Evolutionary conservation across 2,888 invertebrate species (phyloP), one percentile per base, ranked within the genome.

Genomic region (Lysandra coridon): DNA sequence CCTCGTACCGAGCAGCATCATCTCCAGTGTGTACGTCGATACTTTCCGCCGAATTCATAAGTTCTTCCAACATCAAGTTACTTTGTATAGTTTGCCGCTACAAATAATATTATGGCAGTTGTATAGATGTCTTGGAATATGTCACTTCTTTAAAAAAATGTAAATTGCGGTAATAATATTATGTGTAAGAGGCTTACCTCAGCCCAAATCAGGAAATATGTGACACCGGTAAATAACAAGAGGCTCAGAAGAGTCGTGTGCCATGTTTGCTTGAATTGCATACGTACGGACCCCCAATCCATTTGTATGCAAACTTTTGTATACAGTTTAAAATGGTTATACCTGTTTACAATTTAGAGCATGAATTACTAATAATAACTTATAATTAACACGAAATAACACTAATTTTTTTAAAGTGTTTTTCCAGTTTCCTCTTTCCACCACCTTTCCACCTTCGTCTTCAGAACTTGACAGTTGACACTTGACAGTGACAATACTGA

Each of bases 71-170:
- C 78, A 97, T 97, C 86, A 97, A 93, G 73, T 97, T 97, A 81
- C 96, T 97, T 87, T 97, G 96, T 12, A 98, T 97, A 2, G 98
- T 97, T 89, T 96, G 96, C 75, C 97, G 97, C 98, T 97, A 30
- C n/a, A 80, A 78, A 62, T 30, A 57, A n/a, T 17, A 14, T 10
- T 7, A 37, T 74, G 10, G 5, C 6, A 14, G 23, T 62, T 62
- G 12, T 64, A 12, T 30, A 64, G 10, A 64, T 30, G 4, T 62
- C 7, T 62, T 62, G 3, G 17, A 62, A 60, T 23, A 10, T 30
- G 30, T 30, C 12, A 30, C 30, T 1, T 12, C 10, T 12, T 69
- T 33, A 33, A 14, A 57, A 14, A 57, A 49, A 2, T 57, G 57
- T 69, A 17, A 69, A 37, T 33, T 17, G 17, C 14, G 14, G 6